Conservation (phyloP, 2,888 invertebrate genomes). For the Temnothorax unifasciatus region DNA sequence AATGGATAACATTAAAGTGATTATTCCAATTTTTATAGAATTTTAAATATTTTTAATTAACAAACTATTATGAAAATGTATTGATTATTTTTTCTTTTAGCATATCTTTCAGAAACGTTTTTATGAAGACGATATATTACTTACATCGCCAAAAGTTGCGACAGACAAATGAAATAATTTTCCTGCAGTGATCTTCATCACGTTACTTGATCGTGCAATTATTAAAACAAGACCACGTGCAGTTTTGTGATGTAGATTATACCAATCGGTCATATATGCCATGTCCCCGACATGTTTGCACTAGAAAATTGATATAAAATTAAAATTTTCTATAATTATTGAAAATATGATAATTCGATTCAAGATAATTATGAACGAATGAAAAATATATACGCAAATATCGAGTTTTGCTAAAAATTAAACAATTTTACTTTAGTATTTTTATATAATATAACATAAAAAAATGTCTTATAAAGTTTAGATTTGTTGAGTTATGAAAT, state of each 20-base stretch:
- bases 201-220: slow-evolving; percentile 66
- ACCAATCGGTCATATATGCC: too few species aligned
- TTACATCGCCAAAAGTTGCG: slow-evolving; percentile 23
- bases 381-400: neutral
- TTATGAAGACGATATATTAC: neutral
- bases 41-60: too few species aligned
- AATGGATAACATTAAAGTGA: too few species aligned
- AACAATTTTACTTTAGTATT: neutral
- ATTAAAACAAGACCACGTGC: slow-evolving; percentile 59
- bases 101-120: too few species aligned
- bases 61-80: too few species aligned
- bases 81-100: too few species aligned
- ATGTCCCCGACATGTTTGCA: slow-evolving; percentile 66
- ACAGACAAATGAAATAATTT: slow-evolving; percentile 54
- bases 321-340: neutral
- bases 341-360: neutral
- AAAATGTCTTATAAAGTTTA: neutral
- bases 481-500: neutral
- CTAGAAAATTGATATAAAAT: slow-evolving; percentile 43
- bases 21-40: too few species aligned
- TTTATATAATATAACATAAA: slow-evolving; percentile 40
- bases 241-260: slow-evolving; percentile 26
- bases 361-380: neutral
- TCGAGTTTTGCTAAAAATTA: neutral
- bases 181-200: slow-evolving; percentile 65